phyloP scores from a whole-genome alignment of 2,888 invertebrate species.

The Gisinianus flammeolus region DNA sequence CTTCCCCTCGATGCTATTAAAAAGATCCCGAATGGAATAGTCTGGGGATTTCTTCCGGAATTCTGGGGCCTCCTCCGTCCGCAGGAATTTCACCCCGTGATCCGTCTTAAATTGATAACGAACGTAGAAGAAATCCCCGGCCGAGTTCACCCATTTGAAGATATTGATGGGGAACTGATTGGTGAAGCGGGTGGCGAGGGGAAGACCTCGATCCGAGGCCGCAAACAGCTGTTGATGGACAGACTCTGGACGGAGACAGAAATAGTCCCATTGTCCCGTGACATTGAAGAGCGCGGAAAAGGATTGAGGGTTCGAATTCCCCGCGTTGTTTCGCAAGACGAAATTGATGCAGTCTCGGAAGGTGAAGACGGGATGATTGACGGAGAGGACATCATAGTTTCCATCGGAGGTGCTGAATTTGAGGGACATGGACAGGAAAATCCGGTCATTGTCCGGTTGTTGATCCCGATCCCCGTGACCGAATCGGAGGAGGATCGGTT shows the following conservation, averaged over 20 bases:
- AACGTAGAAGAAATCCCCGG: constrained; percentile 75
- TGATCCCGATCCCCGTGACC: constrained; percentile 91
- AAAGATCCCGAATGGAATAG: too few relatives aligned
- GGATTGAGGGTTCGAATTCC: constrained; percentile 79
- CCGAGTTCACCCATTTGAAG: constrained; percentile 84
- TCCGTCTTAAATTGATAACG: constrained; percentile 60
- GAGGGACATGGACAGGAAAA: constrained; percentile 74
- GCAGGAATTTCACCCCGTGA: constrained; percentile 63
- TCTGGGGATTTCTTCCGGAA: neutral
- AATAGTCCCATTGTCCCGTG: constrained; percentile 90
- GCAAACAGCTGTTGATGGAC: constrained; percentile 84
- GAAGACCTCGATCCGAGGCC: constrained; percentile 90
- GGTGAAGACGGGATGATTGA: constrained; percentile 92
- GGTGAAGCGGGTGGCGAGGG: constrained; percentile 90
- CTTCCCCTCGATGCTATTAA: neutral
- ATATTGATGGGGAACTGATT: constrained; percentile 95
- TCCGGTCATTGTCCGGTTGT: constrained; percentile 60
- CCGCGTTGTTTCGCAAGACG: constrained; percentile 94
- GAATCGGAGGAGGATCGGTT: constrained; percentile 79
- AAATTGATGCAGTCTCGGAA: constrained; percentile 88
- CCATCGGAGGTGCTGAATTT: constrained; percentile 94
- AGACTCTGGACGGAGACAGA: constrained; percentile 83
- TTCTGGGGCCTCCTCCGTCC: constrained; percentile 60
- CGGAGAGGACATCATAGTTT: constrained; percentile 91
- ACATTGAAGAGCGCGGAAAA: constrained; percentile 82